Evolutionary conservation across 2,888 invertebrate species (phyloP).

Genomic region (Hanleya hanleyi): DNA sequence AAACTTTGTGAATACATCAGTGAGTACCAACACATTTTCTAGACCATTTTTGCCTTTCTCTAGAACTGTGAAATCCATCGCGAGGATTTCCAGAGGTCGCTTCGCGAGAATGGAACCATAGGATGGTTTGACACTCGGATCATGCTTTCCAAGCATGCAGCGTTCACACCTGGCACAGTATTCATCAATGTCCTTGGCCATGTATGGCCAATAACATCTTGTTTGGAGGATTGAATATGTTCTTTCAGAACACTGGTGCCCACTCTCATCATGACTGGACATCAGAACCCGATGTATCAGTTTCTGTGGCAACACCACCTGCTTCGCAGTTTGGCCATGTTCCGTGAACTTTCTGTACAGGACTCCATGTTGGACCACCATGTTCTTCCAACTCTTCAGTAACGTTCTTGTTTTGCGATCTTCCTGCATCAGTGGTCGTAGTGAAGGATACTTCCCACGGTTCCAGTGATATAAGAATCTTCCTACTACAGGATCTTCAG

Average conservation of each 20-base stretch:
- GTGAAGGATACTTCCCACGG: not conserved
- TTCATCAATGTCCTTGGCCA: constrained; percentile 30
- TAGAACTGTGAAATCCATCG: constrained; percentile 42
- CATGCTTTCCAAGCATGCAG: constrained; percentile 31
- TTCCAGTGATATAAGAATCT: not conserved
- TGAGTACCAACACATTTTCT: constrained; percentile 46
- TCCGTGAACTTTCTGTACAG: not conserved
- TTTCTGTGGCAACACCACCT: not conserved
- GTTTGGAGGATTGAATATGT: constrained; percentile 23
- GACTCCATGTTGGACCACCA: not conserved
- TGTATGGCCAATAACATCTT: constrained; percentile 44
- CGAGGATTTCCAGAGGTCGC: constrained; percentile 38
- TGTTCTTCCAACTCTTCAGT: not conserved
- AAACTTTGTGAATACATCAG: constrained; percentile 23
- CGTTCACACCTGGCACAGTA: constrained; percentile 34
- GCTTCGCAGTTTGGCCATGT: not conserved
- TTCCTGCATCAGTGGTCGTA: not conserved
- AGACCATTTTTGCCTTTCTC: constrained; percentile 30
- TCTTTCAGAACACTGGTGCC: constrained; percentile 37
- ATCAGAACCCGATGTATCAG: constrained; percentile 1
- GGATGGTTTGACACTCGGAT: constrained; percentile 14
- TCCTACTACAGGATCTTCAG: not conserved
- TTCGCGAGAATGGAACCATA: constrained; percentile 28
- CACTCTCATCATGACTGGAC: constrained; percentile 26
- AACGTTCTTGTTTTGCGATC: not conserved